A percentile compares a stretch with the other conserved stretches of the same genome.
Conservation (phyloP, 2,113 vertebrate genomes). For the Himantopus leucocephalus region DNA sequence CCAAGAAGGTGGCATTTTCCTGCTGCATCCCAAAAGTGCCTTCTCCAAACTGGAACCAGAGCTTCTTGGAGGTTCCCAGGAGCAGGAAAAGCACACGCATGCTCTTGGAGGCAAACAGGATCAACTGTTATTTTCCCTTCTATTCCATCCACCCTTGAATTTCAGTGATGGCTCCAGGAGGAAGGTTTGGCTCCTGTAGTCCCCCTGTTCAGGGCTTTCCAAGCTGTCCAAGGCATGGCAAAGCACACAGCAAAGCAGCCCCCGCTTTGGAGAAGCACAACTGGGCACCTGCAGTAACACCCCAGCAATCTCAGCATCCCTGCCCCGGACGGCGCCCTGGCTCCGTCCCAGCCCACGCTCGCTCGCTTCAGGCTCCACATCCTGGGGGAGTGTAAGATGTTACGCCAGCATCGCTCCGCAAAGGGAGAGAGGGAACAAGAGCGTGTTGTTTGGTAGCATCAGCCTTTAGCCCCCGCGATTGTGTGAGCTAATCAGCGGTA, state of each 20-base stretch:
- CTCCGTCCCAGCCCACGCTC: conserved; percentile 1
- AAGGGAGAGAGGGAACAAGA: conserved; percentile 46
- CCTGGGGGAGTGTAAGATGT: conserved; percentile 31
- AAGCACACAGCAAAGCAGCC: rapidly evolving
- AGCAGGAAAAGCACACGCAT: not conserved
- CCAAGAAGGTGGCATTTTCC: not conserved
- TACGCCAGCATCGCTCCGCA: not conserved
- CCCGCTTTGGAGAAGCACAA: not conserved
- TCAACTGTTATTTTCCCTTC: not conserved
- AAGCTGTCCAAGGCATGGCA: not conserved
- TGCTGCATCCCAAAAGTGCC: not conserved
- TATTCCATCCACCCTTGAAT: not conserved
- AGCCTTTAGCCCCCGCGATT: not conserved
- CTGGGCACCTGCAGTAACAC: not conserved
- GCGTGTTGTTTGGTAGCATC: not conserved
- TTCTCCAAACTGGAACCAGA: not conserved
- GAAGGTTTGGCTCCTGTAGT: not conserved
- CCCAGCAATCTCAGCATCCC: not conserved
- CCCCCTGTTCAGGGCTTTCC: not conserved
- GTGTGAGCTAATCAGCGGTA: not conserved
- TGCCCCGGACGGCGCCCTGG: not conserved
- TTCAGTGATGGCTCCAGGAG: rapidly evolving
- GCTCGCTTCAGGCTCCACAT: conserved; percentile 6
- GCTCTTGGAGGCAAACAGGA: not conserved
- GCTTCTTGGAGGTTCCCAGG: not conserved